phyloP scores from a whole-genome alignment of 2,113 vertebrate genomes.

The Riparia riparia region DNA sequence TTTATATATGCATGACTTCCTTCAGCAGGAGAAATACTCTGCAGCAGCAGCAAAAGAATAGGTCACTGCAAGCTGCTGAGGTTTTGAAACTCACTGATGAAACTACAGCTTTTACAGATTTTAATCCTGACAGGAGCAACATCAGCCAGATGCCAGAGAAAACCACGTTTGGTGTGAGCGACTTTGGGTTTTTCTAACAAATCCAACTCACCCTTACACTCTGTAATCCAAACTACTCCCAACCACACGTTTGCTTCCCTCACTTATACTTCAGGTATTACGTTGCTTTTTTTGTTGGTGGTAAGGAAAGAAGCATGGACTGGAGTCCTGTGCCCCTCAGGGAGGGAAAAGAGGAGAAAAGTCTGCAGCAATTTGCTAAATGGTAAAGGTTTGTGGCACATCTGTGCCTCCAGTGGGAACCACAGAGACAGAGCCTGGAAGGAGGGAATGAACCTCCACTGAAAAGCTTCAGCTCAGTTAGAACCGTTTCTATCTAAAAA shows the following conservation, averaged over 20 bases:
- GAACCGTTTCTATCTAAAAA: not conserved
- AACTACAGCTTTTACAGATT: not conserved
- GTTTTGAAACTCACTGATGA: not conserved
- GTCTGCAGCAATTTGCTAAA: not conserved
- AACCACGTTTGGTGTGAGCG: not conserved
- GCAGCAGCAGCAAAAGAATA: not conserved
- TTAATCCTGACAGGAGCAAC: not conserved
- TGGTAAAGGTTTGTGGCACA: not conserved
- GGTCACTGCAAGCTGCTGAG: not conserved
- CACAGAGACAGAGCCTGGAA: not conserved
- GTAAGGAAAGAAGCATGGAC: not conserved
- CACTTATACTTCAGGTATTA: not conserved
- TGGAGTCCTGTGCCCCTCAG: not conserved
- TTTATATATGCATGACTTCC: constrained; percentile 15
- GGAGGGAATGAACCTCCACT: not conserved
- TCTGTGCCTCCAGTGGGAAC: not conserved
- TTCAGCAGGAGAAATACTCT: not conserved
- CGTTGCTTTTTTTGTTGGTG: accelerated
- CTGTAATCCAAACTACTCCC: not conserved
- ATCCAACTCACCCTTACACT: not conserved
- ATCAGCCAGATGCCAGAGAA: not conserved
- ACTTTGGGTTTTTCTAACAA: not conserved
- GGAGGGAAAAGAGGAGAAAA: not conserved
- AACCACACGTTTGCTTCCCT: not conserved
- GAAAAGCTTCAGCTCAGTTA: not conserved